Conservation (phyloP, 2,113 vertebrate species). For the Chionomys nivalis region DNA sequence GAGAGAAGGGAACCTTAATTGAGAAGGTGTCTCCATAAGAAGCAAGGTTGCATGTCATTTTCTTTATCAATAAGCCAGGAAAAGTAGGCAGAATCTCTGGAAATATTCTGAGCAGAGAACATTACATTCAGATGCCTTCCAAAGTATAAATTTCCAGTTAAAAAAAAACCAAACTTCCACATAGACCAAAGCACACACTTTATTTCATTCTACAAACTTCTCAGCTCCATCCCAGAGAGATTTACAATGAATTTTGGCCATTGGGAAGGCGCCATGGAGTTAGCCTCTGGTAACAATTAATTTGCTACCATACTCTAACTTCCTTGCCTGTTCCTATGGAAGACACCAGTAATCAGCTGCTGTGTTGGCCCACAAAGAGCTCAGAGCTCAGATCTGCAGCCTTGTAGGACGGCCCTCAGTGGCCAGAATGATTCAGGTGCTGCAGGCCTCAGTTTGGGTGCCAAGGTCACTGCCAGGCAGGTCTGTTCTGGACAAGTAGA, state of each 20-base stretch:
- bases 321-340: not conserved
- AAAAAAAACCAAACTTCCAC: not conserved
- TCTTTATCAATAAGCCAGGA: not conserved
- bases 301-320: not conserved
- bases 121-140: not conserved
- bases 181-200: not conserved
- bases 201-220: not conserved
- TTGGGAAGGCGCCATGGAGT: not conserved
- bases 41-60: not conserved
- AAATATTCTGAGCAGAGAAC: not conserved
- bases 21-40: not conserved
- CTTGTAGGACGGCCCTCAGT: not conserved
- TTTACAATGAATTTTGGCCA: not conserved
- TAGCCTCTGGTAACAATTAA: not conserved
- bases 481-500: not conserved
- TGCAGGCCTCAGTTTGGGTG: not conserved
- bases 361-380: not conserved
- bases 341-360: constrained; percentile 17
- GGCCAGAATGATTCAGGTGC: not conserved
- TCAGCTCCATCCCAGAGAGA: not conserved
- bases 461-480: not conserved
- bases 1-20: not conserved
- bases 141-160: not conserved
- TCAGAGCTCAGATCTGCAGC: not conserved
- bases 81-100: not conserved